Evolutionary conservation across 1,140 invertebrate genomes (phyloP), one percentile per base, ranked within the genome.

Genomic region (Hycleus cichorii): DNA sequence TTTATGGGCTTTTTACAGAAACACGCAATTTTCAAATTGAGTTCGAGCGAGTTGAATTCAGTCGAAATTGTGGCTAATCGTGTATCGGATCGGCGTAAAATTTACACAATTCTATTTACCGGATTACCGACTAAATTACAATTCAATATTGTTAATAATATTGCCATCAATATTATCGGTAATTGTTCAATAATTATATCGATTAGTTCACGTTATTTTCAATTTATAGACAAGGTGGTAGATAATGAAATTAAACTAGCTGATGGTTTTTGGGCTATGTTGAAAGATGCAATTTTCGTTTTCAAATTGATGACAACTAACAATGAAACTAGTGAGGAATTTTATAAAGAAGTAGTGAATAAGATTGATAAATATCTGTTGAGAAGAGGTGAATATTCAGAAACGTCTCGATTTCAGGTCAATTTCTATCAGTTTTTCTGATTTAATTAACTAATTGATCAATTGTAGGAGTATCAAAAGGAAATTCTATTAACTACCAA

Each of bases 221-320:
- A 48, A 38, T 42, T 32, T 52, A 32, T 18, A 53, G 51, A 53
- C n/a, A 53, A 53, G 11, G 38, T 53, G 51, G 27, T 53, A 32
- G 46, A 53, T 46, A 38, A 45, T 11, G 42, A 7, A 11, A 32
- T 53, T n/a, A 46, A 53, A 12, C 6, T 27, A 12, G 42, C n/a
- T 18, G 42, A 53, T 7, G 51, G 51, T 53, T 53, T 53, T 32
- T 53, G 42, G 51, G 45, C 44, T 11, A 53, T 53, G 51, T 27
- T 53, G 1, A 53, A 53, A 32, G 51, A 53, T 53, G 25, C 51
- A n/a, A 45, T 46, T 3, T 53, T 32, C 45, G 27, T 46, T 53
- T 45, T 53, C 32, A 53, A 53, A 32, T 25, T 52, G 40, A 9
- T 52, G 18, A 38, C 49, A 26, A 52, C 44, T 42, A 25, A 52